These are phyloP conservation scores for Drosophila ochracea DNA, from an alignment of 2,888 invertebrate genomes.

Conservation along the genomic window DNA sequence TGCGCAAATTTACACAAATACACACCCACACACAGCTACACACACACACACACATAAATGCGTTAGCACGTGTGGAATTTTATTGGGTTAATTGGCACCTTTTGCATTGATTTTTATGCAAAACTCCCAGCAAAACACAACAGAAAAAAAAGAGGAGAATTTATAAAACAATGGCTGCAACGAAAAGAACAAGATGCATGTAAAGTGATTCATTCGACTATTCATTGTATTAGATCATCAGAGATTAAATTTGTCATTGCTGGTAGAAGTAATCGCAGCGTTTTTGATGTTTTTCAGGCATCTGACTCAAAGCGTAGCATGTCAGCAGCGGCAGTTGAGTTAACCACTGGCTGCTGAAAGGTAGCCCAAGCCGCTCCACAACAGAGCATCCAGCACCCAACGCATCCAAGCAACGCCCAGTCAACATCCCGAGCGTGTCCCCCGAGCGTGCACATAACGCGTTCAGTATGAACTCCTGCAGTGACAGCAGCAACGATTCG, in stretches of 20 bases:
- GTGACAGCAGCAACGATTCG: constrained; percentile 70
- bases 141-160: too few species aligned
- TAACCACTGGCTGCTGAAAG: constrained; percentile 51
- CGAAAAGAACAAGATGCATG: constrained; percentile 1
- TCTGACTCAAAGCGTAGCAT: constrained; percentile 48
- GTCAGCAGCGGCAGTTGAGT: constrained; percentile 59
- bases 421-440: neutral
- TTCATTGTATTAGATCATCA: constrained; percentile 56
- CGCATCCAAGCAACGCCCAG: constrained; percentile 11
- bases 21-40: neutral
- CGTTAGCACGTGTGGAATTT: constrained; percentile 17
- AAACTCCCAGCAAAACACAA: constrained; percentile 9
- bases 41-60: constrained; percentile 3
- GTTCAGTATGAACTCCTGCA: constrained; percentile 65
- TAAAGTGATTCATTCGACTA: constrained; percentile 36
- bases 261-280: constrained; percentile 12
- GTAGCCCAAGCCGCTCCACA: constrained; percentile 23
- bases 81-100: constrained; percentile 54
- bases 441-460: constrained; percentile 11
- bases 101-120: constrained; percentile 35
- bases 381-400: constrained; percentile 5
- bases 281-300: constrained; percentile 31
- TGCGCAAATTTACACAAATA: constrained; percentile 35
- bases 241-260: constrained; percentile 6
- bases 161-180: neutral